Conservation (phyloP, 2,888 invertebrate species). For the Spisula solida region DNA sequence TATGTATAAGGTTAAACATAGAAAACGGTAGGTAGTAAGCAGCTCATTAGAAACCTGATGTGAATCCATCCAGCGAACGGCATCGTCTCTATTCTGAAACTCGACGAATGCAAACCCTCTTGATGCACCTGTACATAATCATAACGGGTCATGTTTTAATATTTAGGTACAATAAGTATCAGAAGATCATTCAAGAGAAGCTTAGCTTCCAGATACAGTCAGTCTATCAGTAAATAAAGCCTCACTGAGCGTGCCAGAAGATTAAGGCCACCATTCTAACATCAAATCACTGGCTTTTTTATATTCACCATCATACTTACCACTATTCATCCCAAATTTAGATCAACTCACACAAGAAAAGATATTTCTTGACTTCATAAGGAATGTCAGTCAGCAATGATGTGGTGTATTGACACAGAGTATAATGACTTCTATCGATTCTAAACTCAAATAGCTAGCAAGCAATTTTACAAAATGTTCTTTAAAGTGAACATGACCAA, state of each 20-base stretch:
- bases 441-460: no score
- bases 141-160: conserved; percentile 66
- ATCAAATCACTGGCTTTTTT: neutral
- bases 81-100: conserved; percentile 95
- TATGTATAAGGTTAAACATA: conserved; percentile 60
- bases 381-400: no score
- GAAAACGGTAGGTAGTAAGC: conserved; percentile 62
- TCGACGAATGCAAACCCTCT: conserved; percentile 97
- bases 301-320: neutral
- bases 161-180: conserved; percentile 26
- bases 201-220: conserved; percentile 6
- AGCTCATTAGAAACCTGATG: conserved; percentile 91
- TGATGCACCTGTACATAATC: conserved; percentile 91
- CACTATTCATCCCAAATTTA: neutral
- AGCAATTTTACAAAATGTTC: no score
- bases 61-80: conserved; percentile 96
- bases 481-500: no score
- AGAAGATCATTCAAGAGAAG: neutral
- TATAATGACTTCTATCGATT: no score
- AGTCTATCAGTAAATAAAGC: neutral
- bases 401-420: no score
- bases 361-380: neutral
- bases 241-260: conserved; percentile 43
- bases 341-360: neutral
- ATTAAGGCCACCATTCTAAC: neutral